Base-by-base conservation (phyloP, 2,888 invertebrate species). In the Diaperis boleti region DNA sequence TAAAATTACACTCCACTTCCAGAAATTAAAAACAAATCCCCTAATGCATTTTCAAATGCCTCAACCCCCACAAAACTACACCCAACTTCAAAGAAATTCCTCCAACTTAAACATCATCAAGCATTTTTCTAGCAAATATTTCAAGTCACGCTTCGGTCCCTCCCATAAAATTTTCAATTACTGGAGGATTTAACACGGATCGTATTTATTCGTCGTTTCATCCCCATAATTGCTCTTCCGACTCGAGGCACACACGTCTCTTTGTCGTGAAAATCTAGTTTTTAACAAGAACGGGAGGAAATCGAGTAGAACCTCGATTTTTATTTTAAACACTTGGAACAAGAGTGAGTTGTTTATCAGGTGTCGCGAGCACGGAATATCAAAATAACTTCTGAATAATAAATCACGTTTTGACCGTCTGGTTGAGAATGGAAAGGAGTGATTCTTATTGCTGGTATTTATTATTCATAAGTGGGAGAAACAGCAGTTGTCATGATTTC, bases 331-430 rank as follows among this genome's bases (percentile, higher is more conserved):
- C 20, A 6, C 33, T 49, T 49, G 33, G 11, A 20, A 49, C 49
- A n/a, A n/a, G n/a, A 35, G 14, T 33, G 35, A 49, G 35, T 18
- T 35, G 31, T 39, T 39, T 39, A 42, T 49, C 49, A 49, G 49
- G 49, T 49, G 49, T 35, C 31, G 49, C 42, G 15, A 8, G 15
- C n/a, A 10, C 29, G 15, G 26, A 29, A 6, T 17, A 29, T 49
- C 15, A 49, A 49, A 35, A 49, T 49, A 49, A 49, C 49, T 17
- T 49, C 33, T 49, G 35, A 49, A 35, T 49, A 49, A 49, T 49
- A 49, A 49, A 49, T 35, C 35, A 49, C 17, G 17, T 17, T 49
- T 49, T 49, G 35, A 42, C 10, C 10, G 20, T 22, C 1, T n/a
- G n/a, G 10, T 17, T 15, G 39, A 10, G 39, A 39, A 39, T 39